A percentile compares a stretch with the other conserved stretches of the same genome.
These are phyloP conservation scores for Tribolium madens DNA, from an alignment of 1,140 invertebrate species.

Conservation along the genomic window DNA sequence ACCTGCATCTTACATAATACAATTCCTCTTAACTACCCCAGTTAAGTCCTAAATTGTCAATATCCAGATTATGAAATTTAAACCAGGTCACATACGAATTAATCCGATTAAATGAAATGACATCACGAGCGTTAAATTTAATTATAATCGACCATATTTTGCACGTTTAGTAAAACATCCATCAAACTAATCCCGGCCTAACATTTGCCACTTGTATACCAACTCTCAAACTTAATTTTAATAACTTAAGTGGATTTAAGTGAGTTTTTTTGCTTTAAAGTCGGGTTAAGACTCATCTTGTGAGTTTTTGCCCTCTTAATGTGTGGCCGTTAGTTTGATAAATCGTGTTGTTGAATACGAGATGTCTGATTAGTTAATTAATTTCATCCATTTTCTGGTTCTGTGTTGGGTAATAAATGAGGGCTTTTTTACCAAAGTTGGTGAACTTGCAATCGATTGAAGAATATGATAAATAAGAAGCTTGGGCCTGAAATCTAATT, in stretches of 20 bases:
- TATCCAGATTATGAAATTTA: not conserved
- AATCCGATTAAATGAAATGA: not conserved
- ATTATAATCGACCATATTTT: slow-evolving; percentile 18
- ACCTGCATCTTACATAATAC: not conserved
- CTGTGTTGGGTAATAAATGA: not conserved
- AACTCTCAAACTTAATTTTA: slow-evolving; percentile 6
- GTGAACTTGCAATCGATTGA: not conserved
- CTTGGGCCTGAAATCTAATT: not conserved
- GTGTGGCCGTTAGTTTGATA: not conserved
- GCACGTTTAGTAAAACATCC: slow-evolving; percentile 4
- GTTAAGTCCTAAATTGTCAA: not conserved
- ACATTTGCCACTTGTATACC: not conserved
- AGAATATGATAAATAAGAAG: not conserved
- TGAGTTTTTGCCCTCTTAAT: slow-evolving; percentile 2
- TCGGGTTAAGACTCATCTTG: not conserved
- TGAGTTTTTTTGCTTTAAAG: not conserved
- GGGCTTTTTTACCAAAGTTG: not conserved
- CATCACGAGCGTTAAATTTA: not conserved
- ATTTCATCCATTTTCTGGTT: not conserved
- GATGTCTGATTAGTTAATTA: slow-evolving; percentile 1
- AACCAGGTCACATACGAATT: not conserved
- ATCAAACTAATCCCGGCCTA: not conserved
- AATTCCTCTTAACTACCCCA: not conserved
- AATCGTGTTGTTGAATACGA: slow-evolving; percentile 2
- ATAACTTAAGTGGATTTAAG: not conserved